phyloP scores from a whole-genome alignment of 2,113 vertebrate genomes.

The Chloropsis cyanopogon region DNA sequence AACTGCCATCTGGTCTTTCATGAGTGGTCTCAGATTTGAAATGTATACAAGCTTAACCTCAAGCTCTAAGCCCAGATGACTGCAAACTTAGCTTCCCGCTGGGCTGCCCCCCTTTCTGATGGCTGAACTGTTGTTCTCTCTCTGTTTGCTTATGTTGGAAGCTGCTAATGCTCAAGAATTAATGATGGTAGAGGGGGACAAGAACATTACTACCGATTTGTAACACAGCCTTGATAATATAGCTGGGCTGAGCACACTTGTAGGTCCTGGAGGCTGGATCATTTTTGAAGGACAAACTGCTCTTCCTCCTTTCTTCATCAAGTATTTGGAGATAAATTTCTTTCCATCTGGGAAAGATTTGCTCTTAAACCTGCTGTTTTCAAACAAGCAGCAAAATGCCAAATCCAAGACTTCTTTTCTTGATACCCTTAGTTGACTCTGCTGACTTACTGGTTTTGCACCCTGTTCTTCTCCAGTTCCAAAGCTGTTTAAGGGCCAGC shows the following conservation, averaged over 20 bases:
- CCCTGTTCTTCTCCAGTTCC: not conserved
- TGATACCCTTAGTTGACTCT: not conserved
- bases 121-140: conserved; percentile 29
- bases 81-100: conserved; percentile 11
- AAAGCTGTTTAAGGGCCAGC: not conserved
- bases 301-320: not conserved
- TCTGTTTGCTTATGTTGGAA: conserved; percentile 61
- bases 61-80: conserved; percentile 25
- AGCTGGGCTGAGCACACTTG: not conserved
- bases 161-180: conserved; percentile 26
- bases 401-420: not conserved
- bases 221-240: not conserved
- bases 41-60: conserved; percentile 42
- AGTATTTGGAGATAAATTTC: not conserved
- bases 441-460: not conserved
- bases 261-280: not conserved
- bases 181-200: not conserved
- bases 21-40: conserved; percentile 19
- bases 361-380: not conserved
- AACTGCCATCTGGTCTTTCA: conserved; percentile 47
- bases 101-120: not conserved
- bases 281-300: not conserved
- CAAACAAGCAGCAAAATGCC: not conserved
- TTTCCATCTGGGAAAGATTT: not conserved
- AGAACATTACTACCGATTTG: not conserved